Percentiles rank a stretch among this genome's conserved stretches.
These are phyloP conservation scores for Mionectes olivaceus DNA, from an alignment of 2,797 vertebrate species.

Conservation along the genomic window DNA sequence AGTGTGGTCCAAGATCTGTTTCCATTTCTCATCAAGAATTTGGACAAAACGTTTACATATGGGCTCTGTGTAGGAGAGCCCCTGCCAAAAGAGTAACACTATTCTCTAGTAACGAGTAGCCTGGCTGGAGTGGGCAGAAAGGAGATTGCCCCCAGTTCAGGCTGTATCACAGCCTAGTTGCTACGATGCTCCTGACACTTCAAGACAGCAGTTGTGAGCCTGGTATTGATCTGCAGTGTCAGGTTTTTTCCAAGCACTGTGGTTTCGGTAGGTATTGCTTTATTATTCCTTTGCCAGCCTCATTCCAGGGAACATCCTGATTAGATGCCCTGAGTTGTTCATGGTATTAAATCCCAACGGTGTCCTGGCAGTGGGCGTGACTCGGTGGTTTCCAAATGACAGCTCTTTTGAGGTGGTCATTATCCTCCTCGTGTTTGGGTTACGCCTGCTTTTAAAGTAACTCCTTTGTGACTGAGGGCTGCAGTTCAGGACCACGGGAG, in stretches of 20 bases:
- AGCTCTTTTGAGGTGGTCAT: not conserved
- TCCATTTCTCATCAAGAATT: not conserved
- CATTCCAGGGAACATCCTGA: not conserved
- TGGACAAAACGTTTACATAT: not conserved
- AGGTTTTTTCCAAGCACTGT: rapidly evolving
- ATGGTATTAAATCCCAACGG: rapidly evolving
- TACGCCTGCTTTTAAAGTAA: not conserved
- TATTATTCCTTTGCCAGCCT: not conserved
- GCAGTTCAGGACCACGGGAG: not conserved
- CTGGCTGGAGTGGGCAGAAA: not conserved
- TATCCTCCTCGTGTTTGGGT: not conserved
- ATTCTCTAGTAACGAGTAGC: not conserved
- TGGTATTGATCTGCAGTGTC: not conserved
- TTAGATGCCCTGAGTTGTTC: not conserved
- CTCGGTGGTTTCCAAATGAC: not conserved
- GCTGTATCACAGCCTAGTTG: not conserved
- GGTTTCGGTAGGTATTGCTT: not conserved
- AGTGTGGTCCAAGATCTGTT: not conserved
- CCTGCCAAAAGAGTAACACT: not conserved
- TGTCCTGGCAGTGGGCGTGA: not conserved
- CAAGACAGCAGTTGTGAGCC: not conserved
- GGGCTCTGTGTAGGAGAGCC: not conserved
- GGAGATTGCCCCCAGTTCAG: not conserved
- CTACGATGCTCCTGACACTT: not conserved
- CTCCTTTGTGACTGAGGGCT: not conserved